These are phyloP conservation scores for Capromys pilorides DNA, from an alignment of 2,797 vertebrate genomes.

Conservation along the genomic window DNA sequence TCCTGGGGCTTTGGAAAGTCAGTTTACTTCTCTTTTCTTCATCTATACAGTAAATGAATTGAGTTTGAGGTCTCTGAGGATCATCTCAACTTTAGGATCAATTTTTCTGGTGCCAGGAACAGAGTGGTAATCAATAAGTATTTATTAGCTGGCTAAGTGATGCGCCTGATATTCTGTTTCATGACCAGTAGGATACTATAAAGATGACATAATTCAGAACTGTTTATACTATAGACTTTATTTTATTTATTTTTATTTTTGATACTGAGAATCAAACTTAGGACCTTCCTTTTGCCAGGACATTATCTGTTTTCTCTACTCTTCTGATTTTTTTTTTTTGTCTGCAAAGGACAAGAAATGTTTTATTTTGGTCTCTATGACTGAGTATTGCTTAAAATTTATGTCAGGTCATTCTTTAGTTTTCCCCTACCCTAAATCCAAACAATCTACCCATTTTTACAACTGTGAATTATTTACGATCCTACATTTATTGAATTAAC, in stretches of 20 bases:
- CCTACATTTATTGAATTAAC: neutral
- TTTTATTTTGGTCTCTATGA: neutral
- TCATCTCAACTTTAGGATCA: neutral
- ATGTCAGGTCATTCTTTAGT: neutral
- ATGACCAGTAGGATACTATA: neutral
- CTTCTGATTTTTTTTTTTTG: neutral
- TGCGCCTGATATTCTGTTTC: neutral
- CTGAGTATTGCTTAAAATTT: constrained; percentile 45
- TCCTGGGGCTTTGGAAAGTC: neutral
- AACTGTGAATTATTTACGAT: neutral
- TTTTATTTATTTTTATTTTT: no score
- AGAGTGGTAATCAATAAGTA: neutral
- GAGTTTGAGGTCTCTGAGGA: neutral
- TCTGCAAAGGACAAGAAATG: neutral
- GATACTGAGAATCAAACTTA: no score
- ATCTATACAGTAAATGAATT: neutral
- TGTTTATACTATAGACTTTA: neutral
- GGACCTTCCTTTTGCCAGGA: neutral
- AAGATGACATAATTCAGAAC: neutral
- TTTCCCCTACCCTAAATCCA: neutral
- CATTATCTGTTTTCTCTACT: neutral
- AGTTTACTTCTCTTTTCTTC: constrained; percentile 24
- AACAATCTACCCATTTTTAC: neutral
- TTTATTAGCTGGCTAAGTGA: neutral
- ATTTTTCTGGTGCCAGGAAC: neutral